Evolutionary conservation across 2,888 invertebrate genomes (phyloP), one percentile per base, ranked within the genome.

Genomic region (Drosophila meridionalis): DNA sequence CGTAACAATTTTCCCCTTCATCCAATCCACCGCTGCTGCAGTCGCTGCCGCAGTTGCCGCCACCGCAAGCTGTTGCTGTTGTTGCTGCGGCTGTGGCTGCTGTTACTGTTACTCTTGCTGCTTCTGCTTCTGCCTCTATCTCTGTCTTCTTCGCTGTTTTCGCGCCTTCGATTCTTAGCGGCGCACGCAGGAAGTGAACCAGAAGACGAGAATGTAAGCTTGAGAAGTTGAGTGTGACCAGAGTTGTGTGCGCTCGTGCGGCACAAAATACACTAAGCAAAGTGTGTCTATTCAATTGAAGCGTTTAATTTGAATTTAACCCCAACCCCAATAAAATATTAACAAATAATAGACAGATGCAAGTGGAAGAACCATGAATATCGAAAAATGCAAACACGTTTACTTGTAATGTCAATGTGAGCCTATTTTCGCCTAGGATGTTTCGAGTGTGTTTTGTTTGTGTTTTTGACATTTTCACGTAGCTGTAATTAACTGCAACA

Each of bases 1-100:
- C 84, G 83, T 86, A 84, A 86, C 84, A 83, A 78, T 80, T 80
- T 82, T 72, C 66, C 68, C 69, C 74, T 60, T 64, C 56, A 61
- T 52, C 70, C 73, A 64, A 7, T 48, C 36, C 59, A 32, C 60
- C 38, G 8, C 20, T 9, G 8, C 60, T 14, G 2, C 40, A 20
- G 40, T 14, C 30, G 12, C 30, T 20, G 12, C 38, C n/a, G 28
- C 47, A 4, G 32, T 32, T 9, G 12, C 36, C 14, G 9, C 47
- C 55, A 32, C n/a, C 47, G 47, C n/a, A 34, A 26, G 26, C 20
- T 45, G 57, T 26, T 56, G 30, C 6, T 56, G 36, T 12, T 14
- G 47, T 28, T 28, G 14, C 47, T 6, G 6, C 45, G 1, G 4
- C 47, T n/a, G 38, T 20, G n/a, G 30, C n/a, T n/a, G 9, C 36